Base-by-base conservation (phyloP, 2,113 vertebrate species). In the Peromyscus polionotus region DNA sequence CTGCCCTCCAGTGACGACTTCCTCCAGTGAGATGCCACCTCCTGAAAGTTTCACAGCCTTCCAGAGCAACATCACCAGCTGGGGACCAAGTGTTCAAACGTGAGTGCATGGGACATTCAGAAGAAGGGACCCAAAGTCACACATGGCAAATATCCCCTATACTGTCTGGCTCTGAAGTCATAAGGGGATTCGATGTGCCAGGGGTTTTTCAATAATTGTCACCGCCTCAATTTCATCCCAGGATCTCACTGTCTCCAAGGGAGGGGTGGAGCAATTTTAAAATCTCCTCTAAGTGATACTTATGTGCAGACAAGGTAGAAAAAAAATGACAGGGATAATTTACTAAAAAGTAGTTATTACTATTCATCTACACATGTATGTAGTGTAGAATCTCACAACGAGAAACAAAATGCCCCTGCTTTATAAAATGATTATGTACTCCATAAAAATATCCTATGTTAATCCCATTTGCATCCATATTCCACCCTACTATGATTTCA, bases 201-300 rank as follows among this genome's bases (percentile, higher is more conserved):
- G 16, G 10, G 4, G 70, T 86, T 76, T 90, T 92, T 97, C 72
- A 95, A 93, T 96, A 76, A 90, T 70, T 28, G 59, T 8, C 19
- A 92, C 77, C 76, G 26, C 24, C 48, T 91, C 20, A 45, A 2
- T 65, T 45, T 63, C 14, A 61, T 9, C 36, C 13, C 73, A 93
- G 28, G 28, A 84, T 45, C 42, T 83, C 4, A 16, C 4, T 54
- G 17, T 88, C 45, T 24, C n/a, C 36, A 26, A 36, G 12, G 79
- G 39, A 48, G 5, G 12, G 4, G 16, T 26, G 63, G 22, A 20
- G 0, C 24, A 87, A 48, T 93, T 95, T 92, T 26, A 28, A 39
- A 70, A 95, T 1, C 17, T 70, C 20, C 17, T 16, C 31, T 59
- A 90, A 65, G 57, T 90, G n/a, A 96, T 70, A 73, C 59, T 57